A percentile compares a stretch with the other conserved stretches of the same genome.
Evolutionary conservation across 2,888 invertebrate species (phyloP).

Genomic region (Drosophila gaucha): DNA sequence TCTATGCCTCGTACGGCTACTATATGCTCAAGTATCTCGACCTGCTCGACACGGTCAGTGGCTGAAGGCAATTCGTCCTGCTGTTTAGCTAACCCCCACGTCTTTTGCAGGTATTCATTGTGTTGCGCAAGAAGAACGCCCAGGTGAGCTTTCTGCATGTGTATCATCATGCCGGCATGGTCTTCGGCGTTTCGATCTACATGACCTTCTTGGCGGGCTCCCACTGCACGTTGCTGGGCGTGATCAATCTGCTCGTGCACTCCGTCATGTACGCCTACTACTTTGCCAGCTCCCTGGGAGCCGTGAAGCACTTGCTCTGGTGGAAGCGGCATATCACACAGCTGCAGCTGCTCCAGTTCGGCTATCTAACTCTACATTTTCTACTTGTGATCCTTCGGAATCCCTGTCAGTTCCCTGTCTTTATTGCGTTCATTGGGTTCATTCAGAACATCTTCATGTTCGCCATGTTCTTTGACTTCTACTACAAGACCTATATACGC

Average conservation of each 20-base stretch:
- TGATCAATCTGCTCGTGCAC: constrained; percentile 92
- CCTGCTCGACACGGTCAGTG: constrained; percentile 88
- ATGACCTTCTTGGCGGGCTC: constrained; percentile 88
- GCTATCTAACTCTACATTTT: constrained; percentile 87
- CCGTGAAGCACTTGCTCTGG: constrained; percentile 90
- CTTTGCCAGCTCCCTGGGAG: constrained; percentile 89
- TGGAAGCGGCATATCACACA: constrained; percentile 95
- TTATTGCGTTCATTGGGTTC: constrained; percentile 74
- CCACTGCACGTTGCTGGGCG: constrained; percentile 89
- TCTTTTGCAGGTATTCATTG: constrained; percentile 87
- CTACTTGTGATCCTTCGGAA: constrained; percentile 81
- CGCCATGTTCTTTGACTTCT: constrained; percentile 83
- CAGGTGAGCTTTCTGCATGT: constrained; percentile 94
- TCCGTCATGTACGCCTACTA: constrained; percentile 94
- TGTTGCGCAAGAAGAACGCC: constrained; percentile 91
- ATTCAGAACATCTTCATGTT: constrained; percentile 84
- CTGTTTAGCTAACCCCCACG: background rate
- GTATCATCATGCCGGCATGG: constrained; percentile 94
- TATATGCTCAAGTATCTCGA: constrained; percentile 90
- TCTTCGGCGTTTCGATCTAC: constrained; percentile 87
- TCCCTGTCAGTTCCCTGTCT: constrained; percentile 71
- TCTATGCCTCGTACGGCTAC: constrained; percentile 87
- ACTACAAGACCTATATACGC: constrained; percentile 79
- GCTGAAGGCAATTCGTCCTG: background rate
- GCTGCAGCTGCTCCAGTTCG: constrained; percentile 92